Evolutionary conservation across 2,888 invertebrate species (phyloP).

Genomic region (Macrophya alboannulata): DNA sequence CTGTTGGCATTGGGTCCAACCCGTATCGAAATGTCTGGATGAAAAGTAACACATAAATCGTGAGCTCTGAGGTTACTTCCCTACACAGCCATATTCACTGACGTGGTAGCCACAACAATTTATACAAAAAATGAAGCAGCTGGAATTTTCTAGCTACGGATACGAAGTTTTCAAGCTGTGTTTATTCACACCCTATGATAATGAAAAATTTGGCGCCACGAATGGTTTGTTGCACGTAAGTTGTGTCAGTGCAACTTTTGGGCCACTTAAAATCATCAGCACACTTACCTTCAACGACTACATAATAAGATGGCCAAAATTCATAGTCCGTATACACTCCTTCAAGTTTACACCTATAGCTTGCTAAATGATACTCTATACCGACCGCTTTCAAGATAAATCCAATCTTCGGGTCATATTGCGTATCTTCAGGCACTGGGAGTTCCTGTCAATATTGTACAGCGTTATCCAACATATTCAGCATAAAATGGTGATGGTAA

Average conservation of each 20-base stretch:
- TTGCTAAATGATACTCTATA: conserved; percentile 68
- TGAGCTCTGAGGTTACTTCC: neutral
- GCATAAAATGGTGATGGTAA: neutral
- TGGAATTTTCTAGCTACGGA: no score
- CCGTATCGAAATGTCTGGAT: neutral
- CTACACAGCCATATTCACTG: no score
- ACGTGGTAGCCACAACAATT: no score
- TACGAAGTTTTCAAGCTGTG: neutral
- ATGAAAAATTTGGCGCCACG: neutral
- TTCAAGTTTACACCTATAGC: conserved; percentile 61
- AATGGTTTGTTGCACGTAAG: neutral
- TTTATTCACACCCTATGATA: neutral
- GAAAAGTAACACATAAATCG: neutral
- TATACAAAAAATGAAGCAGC: no score
- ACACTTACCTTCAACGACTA: neutral
- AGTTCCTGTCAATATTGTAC: conserved; percentile 63
- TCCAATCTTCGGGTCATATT: conserved; percentile 80
- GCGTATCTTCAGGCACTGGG: conserved; percentile 67
- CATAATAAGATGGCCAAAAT: neutral
- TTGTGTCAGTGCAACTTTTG: neutral
- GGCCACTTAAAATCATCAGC: neutral
- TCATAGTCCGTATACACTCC: conserved; percentile 46
- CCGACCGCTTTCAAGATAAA: conserved; percentile 76
- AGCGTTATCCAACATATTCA: conserved; percentile 1
- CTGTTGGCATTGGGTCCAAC: conserved; percentile 58